Evolutionary conservation across 2,888 invertebrate species (phyloP).

Genomic region (Craniophora ligustri): DNA sequence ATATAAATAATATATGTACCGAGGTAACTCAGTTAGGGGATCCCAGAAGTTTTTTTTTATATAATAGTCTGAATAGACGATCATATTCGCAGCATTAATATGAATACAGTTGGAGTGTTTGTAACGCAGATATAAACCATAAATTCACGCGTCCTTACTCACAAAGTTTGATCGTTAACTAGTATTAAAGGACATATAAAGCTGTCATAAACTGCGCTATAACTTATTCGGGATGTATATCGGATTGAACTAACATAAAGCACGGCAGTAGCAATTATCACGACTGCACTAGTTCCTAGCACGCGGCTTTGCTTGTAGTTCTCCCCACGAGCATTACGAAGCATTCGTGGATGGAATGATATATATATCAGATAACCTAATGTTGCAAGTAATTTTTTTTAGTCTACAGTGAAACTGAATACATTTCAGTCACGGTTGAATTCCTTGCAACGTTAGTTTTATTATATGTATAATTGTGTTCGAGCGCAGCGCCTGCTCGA

Average conservation of each 20-base stretch:
- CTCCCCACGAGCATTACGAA: slow-evolving; percentile 65
- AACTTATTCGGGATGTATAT: slow-evolving; percentile 55
- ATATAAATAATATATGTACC: no score
- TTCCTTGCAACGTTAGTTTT: slow-evolving; percentile 32
- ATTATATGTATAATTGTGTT: no score
- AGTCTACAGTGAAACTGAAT: slow-evolving; percentile 55
- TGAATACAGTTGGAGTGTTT: slow-evolving; percentile 23
- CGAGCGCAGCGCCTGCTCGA: no score
- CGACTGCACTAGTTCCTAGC: not conserved
- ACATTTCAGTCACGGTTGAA: slow-evolving; percentile 68
- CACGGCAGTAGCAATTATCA: slow-evolving; percentile 6
- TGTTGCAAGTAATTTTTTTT: slow-evolving; percentile 65
- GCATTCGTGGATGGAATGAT: slow-evolving; percentile 68
- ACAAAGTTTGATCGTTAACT: slow-evolving; percentile 67
- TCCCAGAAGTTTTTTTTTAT: slow-evolving; percentile 18
- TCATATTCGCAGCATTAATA: slow-evolving; percentile 21
- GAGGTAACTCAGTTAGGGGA: slow-evolving; percentile 21
- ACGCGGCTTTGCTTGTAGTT: slow-evolving; percentile 72
- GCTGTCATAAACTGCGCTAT: slow-evolving; percentile 60
- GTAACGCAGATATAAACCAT: slow-evolving; percentile 49
- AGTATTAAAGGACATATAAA: slow-evolving; percentile 63
- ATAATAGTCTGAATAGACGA: slow-evolving; percentile 22
- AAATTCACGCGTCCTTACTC: slow-evolving; percentile 61
- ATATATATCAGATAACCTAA: slow-evolving; percentile 72
- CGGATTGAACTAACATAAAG: slow-evolving; percentile 34